A percentile compares a stretch with the other conserved stretches of the same genome.
phyloP scores from a whole-genome alignment of 2,797 vertebrate genomes.

The Bovichtus variegatus region DNA sequence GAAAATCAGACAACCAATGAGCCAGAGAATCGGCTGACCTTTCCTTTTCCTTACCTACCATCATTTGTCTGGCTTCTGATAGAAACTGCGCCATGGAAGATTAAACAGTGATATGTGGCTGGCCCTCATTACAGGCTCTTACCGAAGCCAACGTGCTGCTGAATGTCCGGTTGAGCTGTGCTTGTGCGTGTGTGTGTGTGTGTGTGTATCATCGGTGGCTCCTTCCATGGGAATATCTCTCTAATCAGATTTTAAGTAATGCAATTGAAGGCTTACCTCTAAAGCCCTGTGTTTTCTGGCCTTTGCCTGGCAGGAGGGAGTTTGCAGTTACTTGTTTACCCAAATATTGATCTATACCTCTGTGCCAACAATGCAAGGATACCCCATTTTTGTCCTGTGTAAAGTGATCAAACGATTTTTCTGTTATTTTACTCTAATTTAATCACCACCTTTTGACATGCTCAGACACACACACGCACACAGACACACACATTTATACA shows the following conservation, averaged over 20 bases:
- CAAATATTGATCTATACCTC: slow-evolving; percentile 59
- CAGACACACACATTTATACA: not conserved
- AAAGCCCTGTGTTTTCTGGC: slow-evolving; percentile 16
- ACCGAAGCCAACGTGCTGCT: slow-evolving; percentile 12
- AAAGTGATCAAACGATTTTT: slow-evolving; percentile 31
- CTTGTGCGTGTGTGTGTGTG: slow-evolving; percentile 25
- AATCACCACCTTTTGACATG: slow-evolving; percentile 1
- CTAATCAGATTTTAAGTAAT: slow-evolving; percentile 56
- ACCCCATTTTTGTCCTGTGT: slow-evolving; percentile 8
- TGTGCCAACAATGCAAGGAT: slow-evolving; percentile 9
- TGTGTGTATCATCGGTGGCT: slow-evolving; percentile 30
- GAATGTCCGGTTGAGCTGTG: slow-evolving; percentile 17
- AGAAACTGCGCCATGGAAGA: slow-evolving; percentile 64
- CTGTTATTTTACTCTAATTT: slow-evolving; percentile 11
- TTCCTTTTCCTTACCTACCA: slow-evolving; percentile 53
- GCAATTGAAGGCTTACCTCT: slow-evolving; percentile 38
- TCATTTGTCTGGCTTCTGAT: slow-evolving; percentile 69
- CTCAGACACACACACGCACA: not conserved
- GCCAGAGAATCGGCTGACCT: slow-evolving; percentile 67
- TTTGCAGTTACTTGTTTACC: slow-evolving; percentile 33
- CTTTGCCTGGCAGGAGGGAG: slow-evolving; percentile 23
- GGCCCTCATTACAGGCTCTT: slow-evolving; percentile 39
- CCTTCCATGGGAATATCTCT: slow-evolving; percentile 31
- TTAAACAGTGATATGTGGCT: slow-evolving; percentile 61
- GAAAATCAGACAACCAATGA: slow-evolving; percentile 66